These are phyloP conservation scores for Squalus acanthias DNA, from an alignment of 2,797 vertebrate species.

Conservation along the genomic window DNA sequence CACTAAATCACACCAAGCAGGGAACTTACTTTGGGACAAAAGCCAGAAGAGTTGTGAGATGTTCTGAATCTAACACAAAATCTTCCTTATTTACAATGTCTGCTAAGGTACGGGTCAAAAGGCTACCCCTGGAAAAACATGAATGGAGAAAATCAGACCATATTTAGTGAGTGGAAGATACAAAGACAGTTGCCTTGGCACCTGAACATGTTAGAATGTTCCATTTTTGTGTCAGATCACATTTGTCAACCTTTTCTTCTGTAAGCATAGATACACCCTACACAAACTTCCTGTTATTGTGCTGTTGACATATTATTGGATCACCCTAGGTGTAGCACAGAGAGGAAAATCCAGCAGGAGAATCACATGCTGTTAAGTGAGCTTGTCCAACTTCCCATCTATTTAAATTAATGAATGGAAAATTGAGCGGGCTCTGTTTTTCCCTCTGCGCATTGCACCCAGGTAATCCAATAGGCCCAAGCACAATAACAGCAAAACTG, in stretches of 20 bases:
- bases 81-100: constrained; percentile 81
- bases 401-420: not conserved
- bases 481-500: not conserved
- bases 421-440: not conserved
- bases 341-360: not conserved
- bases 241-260: not conserved
- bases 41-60: constrained; percentile 84
- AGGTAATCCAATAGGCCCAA: not conserved
- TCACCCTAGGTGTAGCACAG: not conserved
- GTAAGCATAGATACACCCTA: not conserved
- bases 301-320: not conserved
- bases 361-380: not conserved
- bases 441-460: not conserved
- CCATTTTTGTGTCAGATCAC: not conserved
- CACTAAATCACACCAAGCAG: not conserved
- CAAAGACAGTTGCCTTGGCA: not conserved
- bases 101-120: constrained; percentile 73
- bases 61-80: constrained; percentile 82
- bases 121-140: constrained; percentile 62
- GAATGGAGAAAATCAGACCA: not conserved
- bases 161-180: not conserved
- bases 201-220: not conserved
- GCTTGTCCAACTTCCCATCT: not conserved
- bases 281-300: not conserved
- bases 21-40: constrained; percentile 73